Conservation (phyloP, 2,113 vertebrate species). For the Gopherus evgoodei region DNA sequence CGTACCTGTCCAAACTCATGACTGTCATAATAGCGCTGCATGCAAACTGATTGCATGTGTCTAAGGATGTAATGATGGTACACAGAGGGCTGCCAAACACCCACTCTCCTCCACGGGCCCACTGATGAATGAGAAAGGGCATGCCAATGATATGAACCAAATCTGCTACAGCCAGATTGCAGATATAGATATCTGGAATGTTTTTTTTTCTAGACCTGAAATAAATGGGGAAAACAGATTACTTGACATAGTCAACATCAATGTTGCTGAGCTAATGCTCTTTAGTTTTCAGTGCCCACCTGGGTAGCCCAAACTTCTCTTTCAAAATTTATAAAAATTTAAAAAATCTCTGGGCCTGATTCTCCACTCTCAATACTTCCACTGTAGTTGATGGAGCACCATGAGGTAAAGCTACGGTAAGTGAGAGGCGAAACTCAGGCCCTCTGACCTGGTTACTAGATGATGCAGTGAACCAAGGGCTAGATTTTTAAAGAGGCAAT, state of each 20-base stretch:
- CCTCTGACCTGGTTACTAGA: background rate
- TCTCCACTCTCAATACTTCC: background rate
- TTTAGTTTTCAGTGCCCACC: background rate
- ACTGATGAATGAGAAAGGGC: slow-evolving; percentile 78
- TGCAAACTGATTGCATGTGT: slow-evolving; percentile 76
- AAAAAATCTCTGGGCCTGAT: background rate
- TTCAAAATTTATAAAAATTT: background rate
- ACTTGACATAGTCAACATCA: background rate
- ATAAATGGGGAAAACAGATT: slow-evolving; percentile 11
- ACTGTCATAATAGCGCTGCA: slow-evolving; percentile 73
- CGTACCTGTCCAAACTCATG: slow-evolving; percentile 77
- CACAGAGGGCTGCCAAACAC: slow-evolving; percentile 73
- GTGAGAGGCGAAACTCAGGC: background rate
- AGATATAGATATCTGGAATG: slow-evolving; percentile 77
- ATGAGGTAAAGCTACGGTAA: background rate
- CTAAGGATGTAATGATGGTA: slow-evolving; percentile 73
- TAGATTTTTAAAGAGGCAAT: background rate
- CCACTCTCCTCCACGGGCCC: slow-evolving; percentile 70
- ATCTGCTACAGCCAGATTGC: slow-evolving; percentile 75
- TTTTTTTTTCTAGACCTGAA: slow-evolving; percentile 77
- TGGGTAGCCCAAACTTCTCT: background rate
- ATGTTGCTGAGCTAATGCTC: background rate
- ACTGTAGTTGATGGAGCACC: background rate
- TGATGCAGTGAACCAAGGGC: background rate
- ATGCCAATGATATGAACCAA: slow-evolving; percentile 73